These are phyloP conservation scores for Haplochromis burtoni DNA, from an alignment of 2,113 vertebrate genomes.

Conservation along the genomic window DNA sequence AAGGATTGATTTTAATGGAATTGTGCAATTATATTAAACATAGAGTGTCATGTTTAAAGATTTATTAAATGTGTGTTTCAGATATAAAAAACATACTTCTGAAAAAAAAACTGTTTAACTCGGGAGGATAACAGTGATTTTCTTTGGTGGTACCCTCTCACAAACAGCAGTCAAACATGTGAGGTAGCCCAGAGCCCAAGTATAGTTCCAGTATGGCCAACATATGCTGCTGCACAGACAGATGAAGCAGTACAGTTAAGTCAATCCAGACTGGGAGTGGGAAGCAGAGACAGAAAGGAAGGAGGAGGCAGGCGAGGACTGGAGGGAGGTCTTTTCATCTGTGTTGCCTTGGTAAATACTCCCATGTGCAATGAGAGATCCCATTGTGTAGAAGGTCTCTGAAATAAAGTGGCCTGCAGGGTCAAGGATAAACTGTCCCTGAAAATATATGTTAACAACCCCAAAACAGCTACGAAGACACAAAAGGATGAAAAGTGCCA, in stretches of 20 bases:
- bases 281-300: background rate
- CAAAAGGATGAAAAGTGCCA: background rate
- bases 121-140: background rate
- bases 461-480: background rate
- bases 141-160: background rate
- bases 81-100: background rate
- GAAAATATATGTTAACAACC: background rate
- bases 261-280: constrained; percentile 49
- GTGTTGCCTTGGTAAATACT: constrained; percentile 29
- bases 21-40: background rate
- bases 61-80: background rate
- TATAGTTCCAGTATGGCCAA: constrained; percentile 41
- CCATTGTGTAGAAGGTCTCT: constrained; percentile 23
- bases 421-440: constrained; percentile 1
- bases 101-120: background rate
- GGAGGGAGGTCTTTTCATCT: constrained; percentile 22
- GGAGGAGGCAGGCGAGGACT: background rate
- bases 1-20: background rate
- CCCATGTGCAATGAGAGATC: constrained; percentile 43
- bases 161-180: background rate
- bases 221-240: constrained; percentile 54
- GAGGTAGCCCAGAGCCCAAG: background rate
- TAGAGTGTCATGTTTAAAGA: background rate
- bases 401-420: background rate
- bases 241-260: constrained; percentile 42